Percentiles rank a stretch among this genome's conserved stretches.
Conservation (phyloP, 2,888 invertebrate species). For the Rapana venosa region DNA sequence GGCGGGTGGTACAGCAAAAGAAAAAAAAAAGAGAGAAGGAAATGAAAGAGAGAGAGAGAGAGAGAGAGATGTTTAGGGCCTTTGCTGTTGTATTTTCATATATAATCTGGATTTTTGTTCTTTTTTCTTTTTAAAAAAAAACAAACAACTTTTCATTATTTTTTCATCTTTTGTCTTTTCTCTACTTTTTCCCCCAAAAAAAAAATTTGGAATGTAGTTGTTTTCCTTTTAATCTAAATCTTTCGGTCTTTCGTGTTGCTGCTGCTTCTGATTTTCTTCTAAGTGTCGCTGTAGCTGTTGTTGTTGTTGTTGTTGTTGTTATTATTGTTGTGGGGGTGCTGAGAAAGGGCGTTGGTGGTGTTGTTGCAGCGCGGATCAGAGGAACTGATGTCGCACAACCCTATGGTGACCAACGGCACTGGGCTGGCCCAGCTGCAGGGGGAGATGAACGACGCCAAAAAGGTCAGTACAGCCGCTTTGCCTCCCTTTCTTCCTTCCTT, state of each 20-base stretch:
- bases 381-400: slow-evolving; percentile 88
- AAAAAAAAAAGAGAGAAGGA: not conserved
- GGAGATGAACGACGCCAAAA: slow-evolving; percentile 97
- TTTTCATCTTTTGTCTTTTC: not conserved
- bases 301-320: not conserved
- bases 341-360: not conserved
- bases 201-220: too few relatives aligned
- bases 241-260: not conserved
- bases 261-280: not conserved
- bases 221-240: not conserved
- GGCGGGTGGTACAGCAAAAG: too few relatives aligned
- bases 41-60: not conserved
- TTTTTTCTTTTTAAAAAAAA: not conserved
- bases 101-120: not conserved
- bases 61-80: not conserved
- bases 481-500: slow-evolving; percentile 58
- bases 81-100: not conserved
- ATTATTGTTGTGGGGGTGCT: not conserved
- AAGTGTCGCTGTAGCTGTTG: not conserved
- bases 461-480: slow-evolving; percentile 83
- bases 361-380: slow-evolving; percentile 93
- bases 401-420: slow-evolving; percentile 84
- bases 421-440: slow-evolving; percentile 87
- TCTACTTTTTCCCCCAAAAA: not conserved
- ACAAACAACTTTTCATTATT: not conserved